Conservation (phyloP, 1,140 invertebrate species). For the Pseudomyrmex concolor region DNA sequence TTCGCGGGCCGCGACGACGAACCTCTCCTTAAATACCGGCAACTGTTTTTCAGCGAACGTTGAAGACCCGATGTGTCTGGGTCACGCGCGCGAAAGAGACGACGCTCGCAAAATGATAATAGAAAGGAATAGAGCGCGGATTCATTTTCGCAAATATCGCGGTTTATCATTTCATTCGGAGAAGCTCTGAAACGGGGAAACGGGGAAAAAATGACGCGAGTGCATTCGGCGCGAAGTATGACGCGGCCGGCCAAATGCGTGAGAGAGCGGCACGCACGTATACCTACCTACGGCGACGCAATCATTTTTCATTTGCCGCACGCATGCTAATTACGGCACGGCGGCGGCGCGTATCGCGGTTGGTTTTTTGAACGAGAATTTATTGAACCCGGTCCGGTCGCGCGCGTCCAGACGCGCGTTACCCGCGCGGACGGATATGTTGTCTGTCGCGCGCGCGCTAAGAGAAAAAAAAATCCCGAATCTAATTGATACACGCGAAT, state of each 20-base stretch:
- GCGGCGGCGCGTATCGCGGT: not conserved
- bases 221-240: slow-evolving; percentile 34
- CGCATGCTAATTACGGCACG: slow-evolving; percentile 49
- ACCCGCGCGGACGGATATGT: slow-evolving; percentile 5
- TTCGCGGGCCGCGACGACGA: no score
- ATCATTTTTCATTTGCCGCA: slow-evolving; percentile 55
- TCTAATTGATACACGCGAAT: slow-evolving; percentile 45
- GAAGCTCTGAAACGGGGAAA: not conserved
- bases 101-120: no score
- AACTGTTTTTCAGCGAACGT: no score
- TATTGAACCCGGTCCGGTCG: slow-evolving; percentile 20
- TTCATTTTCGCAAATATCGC: slow-evolving; percentile 13
- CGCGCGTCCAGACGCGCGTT: slow-evolving; percentile 6
- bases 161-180: slow-evolving; percentile 22
- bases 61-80: no score
- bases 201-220: slow-evolving; percentile 42
- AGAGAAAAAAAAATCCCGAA: not conserved
- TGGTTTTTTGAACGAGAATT: slow-evolving; percentile 53
- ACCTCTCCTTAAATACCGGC: no score
- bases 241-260: not conserved
- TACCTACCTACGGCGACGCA: not conserved
- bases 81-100: no score
- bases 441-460: not conserved
- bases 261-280: slow-evolving; percentile 22
- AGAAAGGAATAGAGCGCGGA: not conserved